Percentiles rank a stretch among this genome's conserved stretches.
Conservation (phyloP, 2,797 vertebrate species). For the Pitangus sulphuratus region DNA sequence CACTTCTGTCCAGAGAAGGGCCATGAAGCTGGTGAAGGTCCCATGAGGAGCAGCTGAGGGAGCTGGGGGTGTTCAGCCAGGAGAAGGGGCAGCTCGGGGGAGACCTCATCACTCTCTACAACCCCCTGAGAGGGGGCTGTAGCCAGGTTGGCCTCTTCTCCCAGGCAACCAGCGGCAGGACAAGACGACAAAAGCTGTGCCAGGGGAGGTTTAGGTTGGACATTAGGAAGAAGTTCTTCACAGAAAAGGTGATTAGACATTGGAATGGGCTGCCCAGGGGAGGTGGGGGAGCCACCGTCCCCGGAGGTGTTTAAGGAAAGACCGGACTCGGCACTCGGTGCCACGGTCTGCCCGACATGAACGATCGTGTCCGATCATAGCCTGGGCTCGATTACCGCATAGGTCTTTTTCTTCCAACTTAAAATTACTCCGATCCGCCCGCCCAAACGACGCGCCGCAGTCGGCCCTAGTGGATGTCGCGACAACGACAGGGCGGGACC, state of each 20-base stretch:
- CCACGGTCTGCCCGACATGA: neutral
- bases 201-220: accelerated
- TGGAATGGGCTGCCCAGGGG: neutral
- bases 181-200: neutral
- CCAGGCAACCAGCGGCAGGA: neutral
- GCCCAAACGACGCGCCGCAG: neutral
- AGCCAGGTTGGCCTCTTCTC: neutral
- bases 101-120: neutral
- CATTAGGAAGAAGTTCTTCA: neutral
- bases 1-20: neutral
- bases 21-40: neutral
- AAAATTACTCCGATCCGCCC: neutral
- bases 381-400: too few relatives aligned
- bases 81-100: neutral
- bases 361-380: accelerated
- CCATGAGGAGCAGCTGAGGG: neutral
- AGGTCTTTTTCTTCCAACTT: neutral
- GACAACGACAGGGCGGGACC: too few relatives aligned
- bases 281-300: too few relatives aligned
- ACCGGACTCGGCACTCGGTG: neutral
- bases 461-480: too few relatives aligned
- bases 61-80: neutral
- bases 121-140: accelerated
- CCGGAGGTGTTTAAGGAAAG: neutral
- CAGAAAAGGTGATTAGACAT: neutral